Evolutionary conservation across 2,888 invertebrate genomes (phyloP), one percentile per base, ranked within the genome.

Genomic region (Dysmachus trigonus): DNA sequence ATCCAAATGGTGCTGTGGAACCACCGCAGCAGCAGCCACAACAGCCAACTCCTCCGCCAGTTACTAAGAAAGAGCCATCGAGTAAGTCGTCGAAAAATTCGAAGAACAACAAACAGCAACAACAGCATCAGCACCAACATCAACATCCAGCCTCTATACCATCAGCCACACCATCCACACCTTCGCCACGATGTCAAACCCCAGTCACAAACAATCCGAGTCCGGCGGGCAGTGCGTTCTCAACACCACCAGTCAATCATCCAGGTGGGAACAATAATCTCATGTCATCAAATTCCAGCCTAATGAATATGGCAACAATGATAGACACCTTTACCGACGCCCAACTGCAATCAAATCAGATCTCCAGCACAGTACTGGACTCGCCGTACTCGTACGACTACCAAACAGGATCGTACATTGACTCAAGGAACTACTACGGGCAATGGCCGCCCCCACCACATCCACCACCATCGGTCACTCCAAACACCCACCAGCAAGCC

Each of bases 291-390:
- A 92, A 92, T 87, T 91, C 94, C 47, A 94, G 94, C 38, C 92
- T 95, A 15, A 92, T 95, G 88, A 95, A 96, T 89, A 95, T 95
- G 95, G 95, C 95, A 51, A 94, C 95, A 6, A 95, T 96, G 95
- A 95, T 96, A 88, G 96, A 96, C 88, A 95, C 95, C 89, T 95
- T 96, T 92, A 95, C 95, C 47, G 95, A 96, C 89, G 95, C 95
- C 22, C 96, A 96, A 90, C 92, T 97, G 41, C 97, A 97, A 91
- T 97, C 96, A 90, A 96, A 96, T 90, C 96, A 96, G 92, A 96
- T 96, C 88, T 96, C 97, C 53, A 97, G 97, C 90, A 97, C 96
- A 15, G 96, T 96, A 5, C 92, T 96, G 89, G 96, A 96, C 90
- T 94, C 94, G 3, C 95, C 95, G 10, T 94, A 94, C 88, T 92